phyloP scores from a whole-genome alignment of 2,888 invertebrate species.

The Crematogaster levior region DNA sequence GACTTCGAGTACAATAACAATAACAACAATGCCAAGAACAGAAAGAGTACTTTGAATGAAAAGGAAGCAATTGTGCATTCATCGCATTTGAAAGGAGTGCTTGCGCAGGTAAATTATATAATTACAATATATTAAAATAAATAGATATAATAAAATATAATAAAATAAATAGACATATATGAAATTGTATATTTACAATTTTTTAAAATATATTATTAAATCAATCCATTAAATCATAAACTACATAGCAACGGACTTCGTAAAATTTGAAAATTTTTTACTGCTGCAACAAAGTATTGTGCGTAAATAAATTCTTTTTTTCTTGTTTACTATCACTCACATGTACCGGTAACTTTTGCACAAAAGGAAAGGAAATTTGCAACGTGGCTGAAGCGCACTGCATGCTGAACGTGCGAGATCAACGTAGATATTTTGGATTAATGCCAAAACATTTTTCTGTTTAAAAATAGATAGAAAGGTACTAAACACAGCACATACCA shows the following conservation, averaged over 20 bases:
- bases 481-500: neutral
- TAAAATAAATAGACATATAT: too few relatives aligned
- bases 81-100: constrained; percentile 77
- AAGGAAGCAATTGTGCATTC: constrained; percentile 45
- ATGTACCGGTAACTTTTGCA: neutral
- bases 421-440: constrained; percentile 33
- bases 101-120: constrained; percentile 78
- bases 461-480: constrained; percentile 39
- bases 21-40: constrained; percentile 71
- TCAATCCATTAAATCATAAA: neutral
- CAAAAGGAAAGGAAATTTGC: constrained; percentile 4
- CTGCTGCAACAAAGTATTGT: neutral
- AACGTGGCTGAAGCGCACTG: neutral
- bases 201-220: too few relatives aligned
- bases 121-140: neutral
- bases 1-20: constrained; percentile 68
- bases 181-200: too few relatives aligned
- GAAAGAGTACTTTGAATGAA: constrained; percentile 46
- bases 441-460: constrained; percentile 35
- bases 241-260: neutral
- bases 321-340: neutral
- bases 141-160: too few relatives aligned
- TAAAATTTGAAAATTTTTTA: neutral
- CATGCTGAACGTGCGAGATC: constrained; percentile 19
- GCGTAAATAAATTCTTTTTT: neutral